Evolutionary conservation across 2,113 vertebrate genomes (phyloP).

Genomic region (Puntigrus tetrazona): DNA sequence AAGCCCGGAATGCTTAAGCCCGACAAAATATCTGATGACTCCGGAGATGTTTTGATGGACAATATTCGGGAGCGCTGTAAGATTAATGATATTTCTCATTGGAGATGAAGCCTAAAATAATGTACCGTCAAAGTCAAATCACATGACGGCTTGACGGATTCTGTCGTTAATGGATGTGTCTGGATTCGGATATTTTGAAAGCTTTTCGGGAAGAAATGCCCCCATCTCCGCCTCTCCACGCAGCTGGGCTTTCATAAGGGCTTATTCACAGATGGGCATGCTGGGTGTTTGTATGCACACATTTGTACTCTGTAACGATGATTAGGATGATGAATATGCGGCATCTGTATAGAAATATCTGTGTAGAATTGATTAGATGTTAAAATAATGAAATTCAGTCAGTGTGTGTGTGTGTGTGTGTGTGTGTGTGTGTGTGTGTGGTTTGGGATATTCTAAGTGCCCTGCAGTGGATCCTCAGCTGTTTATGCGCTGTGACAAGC

Average conservation of each 20-base stretch:
- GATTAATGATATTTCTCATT: slow-evolving; percentile 22
- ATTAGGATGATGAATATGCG: slow-evolving; percentile 11
- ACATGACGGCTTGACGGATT: not conserved
- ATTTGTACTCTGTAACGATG: slow-evolving; percentile 15
- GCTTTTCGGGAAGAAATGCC: slow-evolving; percentile 11
- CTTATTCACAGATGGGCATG: slow-evolving; percentile 29
- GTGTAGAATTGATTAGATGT: slow-evolving; percentile 34
- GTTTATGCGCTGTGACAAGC: slow-evolving; percentile 60
- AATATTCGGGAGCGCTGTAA: not conserved
- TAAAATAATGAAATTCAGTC: slow-evolving; percentile 18
- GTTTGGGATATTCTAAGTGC: slow-evolving; percentile 39
- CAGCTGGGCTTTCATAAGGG: slow-evolving; percentile 24
- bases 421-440: slow-evolving; percentile 24
- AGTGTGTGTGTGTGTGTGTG: not conserved
- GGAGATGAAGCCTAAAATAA: slow-evolving; percentile 13
- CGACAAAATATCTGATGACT: slow-evolving; percentile 34
- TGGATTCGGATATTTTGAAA: slow-evolving; percentile 4
- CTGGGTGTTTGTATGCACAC: slow-evolving; percentile 26
- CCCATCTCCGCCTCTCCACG: not conserved
- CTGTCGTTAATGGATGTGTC: slow-evolving; percentile 4
- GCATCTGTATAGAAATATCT: slow-evolving; percentile 23
- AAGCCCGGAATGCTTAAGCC: slow-evolving; percentile 7
- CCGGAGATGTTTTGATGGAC: slow-evolving; percentile 29
- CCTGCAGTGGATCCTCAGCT: slow-evolving; percentile 55
- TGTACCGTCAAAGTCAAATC: slow-evolving; percentile 12